Conservation (phyloP, 2,797 vertebrate species). For the Eurystomus glaucurus region DNA sequence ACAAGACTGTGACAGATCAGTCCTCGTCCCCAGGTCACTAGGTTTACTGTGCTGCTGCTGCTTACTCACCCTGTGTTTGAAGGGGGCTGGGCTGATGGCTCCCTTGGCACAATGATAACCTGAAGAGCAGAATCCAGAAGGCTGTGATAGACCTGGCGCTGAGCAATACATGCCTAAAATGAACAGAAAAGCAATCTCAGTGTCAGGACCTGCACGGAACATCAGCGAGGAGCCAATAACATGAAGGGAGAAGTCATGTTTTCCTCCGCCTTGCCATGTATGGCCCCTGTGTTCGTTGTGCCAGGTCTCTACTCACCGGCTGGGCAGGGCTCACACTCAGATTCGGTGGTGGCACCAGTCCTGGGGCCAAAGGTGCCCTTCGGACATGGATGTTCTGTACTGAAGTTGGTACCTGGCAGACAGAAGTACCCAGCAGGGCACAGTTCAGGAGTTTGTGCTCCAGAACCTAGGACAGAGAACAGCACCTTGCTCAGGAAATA, state of each 20-base stretch:
- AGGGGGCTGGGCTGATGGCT: conserved; percentile 86
- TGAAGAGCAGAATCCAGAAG: conserved; percentile 89
- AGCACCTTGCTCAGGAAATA: background rate
- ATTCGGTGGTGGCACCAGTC: conserved; percentile 76
- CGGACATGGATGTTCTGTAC: conserved; percentile 85
- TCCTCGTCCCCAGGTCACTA: background rate
- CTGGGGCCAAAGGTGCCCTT: conserved; percentile 86
- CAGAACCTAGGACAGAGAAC: conserved; percentile 71
- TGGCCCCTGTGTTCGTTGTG: background rate
- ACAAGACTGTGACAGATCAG: background rate
- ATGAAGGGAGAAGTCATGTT: background rate
- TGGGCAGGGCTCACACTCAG: conserved; percentile 87
- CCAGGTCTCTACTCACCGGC: conserved; percentile 80
- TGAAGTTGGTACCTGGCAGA: conserved; percentile 79
- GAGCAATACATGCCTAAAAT: conserved; percentile 91
- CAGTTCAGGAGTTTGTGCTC: conserved; percentile 72
- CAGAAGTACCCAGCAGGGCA: conserved; percentile 88
- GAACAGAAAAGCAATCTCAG: background rate
- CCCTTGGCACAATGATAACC: conserved; percentile 89
- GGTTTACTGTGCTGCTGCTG: background rate
- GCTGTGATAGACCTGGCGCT: conserved; percentile 83
- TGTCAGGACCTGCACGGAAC: background rate
- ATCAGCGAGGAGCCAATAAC: fast-evolving
- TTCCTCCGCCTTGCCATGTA: background rate
- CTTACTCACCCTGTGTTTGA: conserved; percentile 85